phyloP scores from a whole-genome alignment of 1,140 invertebrate genomes.

The Pseudomyrmex cubaensis region DNA sequence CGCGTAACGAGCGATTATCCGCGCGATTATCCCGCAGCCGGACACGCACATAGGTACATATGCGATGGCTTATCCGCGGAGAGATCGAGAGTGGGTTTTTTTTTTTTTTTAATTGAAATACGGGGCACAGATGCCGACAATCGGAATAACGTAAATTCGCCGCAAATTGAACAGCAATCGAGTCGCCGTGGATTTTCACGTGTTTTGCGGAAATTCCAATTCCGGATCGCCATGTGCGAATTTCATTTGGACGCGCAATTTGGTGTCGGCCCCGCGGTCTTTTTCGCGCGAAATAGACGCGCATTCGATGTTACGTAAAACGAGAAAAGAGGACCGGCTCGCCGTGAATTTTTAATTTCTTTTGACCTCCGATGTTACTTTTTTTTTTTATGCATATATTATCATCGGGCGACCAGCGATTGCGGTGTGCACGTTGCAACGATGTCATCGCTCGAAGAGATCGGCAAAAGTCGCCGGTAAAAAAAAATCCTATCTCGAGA shows the following conservation, averaged over 20 bases:
- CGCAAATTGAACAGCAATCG: neutral
- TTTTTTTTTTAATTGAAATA: neutral
- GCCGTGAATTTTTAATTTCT: neutral
- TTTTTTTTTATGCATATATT: neutral
- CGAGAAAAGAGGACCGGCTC: neutral
- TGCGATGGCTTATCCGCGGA: neutral
- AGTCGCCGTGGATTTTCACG: neutral
- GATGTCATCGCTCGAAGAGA: conserved; percentile 68
- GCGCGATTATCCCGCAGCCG: conserved; percentile 11
- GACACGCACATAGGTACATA: conserved; percentile 28
- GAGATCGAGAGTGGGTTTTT: conserved; percentile 6
- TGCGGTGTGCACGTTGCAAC: neutral
- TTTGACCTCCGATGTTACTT: neutral
- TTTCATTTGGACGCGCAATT: neutral
- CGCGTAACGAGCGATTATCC: conserved; percentile 30
- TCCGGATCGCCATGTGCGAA: conserved; percentile 15
- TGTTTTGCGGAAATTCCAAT: too few relatives aligned
- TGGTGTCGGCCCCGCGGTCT: too few relatives aligned
- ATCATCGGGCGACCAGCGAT: conserved; percentile 12
- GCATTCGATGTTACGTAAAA: neutral
- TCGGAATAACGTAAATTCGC: too few relatives aligned
- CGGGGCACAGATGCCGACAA: neutral
- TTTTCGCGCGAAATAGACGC: too few relatives aligned
- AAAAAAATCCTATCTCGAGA: neutral
- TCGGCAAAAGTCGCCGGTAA: conserved; percentile 51